Conservation (phyloP, 2,888 invertebrate genomes). For the Yponomeuta sedellus region DNA sequence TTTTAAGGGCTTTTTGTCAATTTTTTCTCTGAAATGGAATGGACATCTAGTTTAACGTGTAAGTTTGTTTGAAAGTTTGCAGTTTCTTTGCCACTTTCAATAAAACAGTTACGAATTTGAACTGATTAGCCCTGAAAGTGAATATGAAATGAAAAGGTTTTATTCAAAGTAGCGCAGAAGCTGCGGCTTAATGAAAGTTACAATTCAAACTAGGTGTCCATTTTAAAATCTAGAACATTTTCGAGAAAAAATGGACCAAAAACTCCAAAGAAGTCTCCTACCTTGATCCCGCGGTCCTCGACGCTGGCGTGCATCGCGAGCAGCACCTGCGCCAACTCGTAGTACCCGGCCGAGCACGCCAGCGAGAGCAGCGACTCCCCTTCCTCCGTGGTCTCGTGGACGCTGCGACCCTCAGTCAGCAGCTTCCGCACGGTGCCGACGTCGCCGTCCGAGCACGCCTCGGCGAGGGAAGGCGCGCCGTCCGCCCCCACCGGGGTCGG, state of each 20-base stretch:
- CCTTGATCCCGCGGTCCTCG: slow-evolving; percentile 96
- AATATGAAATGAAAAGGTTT: too few relatives aligned
- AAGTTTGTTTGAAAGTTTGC: too few relatives aligned
- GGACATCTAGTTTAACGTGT: too few relatives aligned
- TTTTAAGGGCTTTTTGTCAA: too few relatives aligned
- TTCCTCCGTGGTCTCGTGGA: slow-evolving; percentile 97
- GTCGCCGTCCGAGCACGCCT: slow-evolving; percentile 96
- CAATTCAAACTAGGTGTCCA: too few relatives aligned
- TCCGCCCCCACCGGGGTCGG: slow-evolving; percentile 59
- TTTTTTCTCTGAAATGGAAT: too few relatives aligned
- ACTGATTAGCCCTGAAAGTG: too few relatives aligned
- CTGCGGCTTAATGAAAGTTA: too few relatives aligned
- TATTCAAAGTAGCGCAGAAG: too few relatives aligned
- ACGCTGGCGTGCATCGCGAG: slow-evolving; percentile 98
- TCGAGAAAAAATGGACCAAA: background rate
- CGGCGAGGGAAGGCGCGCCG: slow-evolving; percentile 86
- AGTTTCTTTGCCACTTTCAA: too few relatives aligned
- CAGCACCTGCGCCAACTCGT: slow-evolving; percentile 96
- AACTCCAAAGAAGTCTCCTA: slow-evolving; percentile 23
- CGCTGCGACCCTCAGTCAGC: slow-evolving; percentile 93
- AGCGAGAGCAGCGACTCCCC: slow-evolving; percentile 97
- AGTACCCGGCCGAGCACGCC: slow-evolving; percentile 98
- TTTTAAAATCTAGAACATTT: too few relatives aligned
- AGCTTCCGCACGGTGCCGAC: slow-evolving; percentile 94
- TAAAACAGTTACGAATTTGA: too few relatives aligned